Conservation (phyloP, 2,888 invertebrate genomes). For the Ophioninae sp. region DNA sequence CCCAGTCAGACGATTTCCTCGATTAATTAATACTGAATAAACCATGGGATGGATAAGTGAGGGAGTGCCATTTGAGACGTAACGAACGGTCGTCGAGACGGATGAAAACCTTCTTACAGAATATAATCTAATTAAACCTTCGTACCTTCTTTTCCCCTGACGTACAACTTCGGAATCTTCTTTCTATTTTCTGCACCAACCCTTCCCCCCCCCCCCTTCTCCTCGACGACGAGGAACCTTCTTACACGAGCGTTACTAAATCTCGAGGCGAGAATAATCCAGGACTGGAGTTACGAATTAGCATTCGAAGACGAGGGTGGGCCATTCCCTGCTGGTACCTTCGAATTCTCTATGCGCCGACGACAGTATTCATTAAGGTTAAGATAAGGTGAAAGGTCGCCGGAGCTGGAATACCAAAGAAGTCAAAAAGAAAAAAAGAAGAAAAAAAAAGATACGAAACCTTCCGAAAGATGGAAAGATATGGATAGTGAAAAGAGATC, state of each 20-base stretch:
- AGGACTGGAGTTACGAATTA: constrained; percentile 50
- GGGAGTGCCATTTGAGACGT: constrained; percentile 1
- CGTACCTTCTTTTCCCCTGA: constrained; percentile 13
- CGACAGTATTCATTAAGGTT: constrained; percentile 70
- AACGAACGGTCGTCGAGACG: constrained; percentile 19
- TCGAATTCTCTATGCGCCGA: constrained; percentile 19
- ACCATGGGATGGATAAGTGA: constrained; percentile 18
- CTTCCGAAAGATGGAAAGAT: background rate
- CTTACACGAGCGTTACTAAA: constrained; percentile 30
- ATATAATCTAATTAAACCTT: constrained; percentile 45
- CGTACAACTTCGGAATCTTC: constrained; percentile 22
- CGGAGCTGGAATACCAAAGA: background rate
- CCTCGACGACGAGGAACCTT: background rate
- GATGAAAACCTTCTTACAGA: constrained; percentile 36
- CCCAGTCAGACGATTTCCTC: background rate
- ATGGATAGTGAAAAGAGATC: background rate
- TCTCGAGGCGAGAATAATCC: constrained; percentile 41
- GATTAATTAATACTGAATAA: constrained; percentile 22
- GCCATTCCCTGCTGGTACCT: constrained; percentile 18
- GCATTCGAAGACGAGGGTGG: constrained; percentile 46
- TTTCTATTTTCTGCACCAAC: constrained; percentile 9
- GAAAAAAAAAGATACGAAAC: constrained; percentile 34
- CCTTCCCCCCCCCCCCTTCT: background rate
- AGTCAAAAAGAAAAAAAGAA: background rate
- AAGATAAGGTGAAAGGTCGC: constrained; percentile 60